Conservation (phyloP, 2,888 invertebrate species). For the Apodemia zela region DNA sequence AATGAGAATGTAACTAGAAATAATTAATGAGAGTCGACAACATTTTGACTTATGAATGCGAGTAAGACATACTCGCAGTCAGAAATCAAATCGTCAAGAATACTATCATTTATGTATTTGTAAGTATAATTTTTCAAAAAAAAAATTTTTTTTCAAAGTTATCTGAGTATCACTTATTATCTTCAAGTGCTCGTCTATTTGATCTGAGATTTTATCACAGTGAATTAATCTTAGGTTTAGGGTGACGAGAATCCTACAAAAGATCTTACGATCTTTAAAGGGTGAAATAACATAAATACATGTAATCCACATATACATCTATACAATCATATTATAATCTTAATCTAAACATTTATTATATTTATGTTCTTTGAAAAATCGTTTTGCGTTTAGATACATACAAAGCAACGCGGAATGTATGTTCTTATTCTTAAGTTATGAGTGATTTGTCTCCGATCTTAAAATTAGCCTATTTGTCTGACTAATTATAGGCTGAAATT, state of each 20-base stretch:
- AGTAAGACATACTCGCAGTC: too few relatives aligned
- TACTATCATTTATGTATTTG: too few relatives aligned
- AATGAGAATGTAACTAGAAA: too few relatives aligned
- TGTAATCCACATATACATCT: slow-evolving; percentile 26
- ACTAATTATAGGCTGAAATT: not conserved
- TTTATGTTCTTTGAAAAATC: slow-evolving; percentile 26
- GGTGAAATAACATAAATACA: slow-evolving; percentile 21
- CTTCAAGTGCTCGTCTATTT: not conserved
- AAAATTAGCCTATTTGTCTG: not conserved
- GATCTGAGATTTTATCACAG: slow-evolving; percentile 52
- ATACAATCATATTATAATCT: slow-evolving; percentile 24
- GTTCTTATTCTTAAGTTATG: slow-evolving; percentile 21
- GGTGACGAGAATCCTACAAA: slow-evolving; percentile 31
- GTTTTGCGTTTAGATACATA: slow-evolving; percentile 42
- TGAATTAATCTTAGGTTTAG: slow-evolving; percentile 52
- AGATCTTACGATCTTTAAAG: slow-evolving; percentile 15
- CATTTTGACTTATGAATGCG: too few relatives aligned
- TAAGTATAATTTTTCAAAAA: too few relatives aligned
- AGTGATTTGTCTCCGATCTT: not conserved
- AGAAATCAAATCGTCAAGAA: too few relatives aligned
- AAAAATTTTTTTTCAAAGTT: too few relatives aligned
- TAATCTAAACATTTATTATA: slow-evolving; percentile 29
- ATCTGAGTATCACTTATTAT: not conserved
- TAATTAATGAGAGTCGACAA: too few relatives aligned
- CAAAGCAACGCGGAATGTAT: slow-evolving; percentile 51